Evolutionary conservation across 2,797 vertebrate genomes (phyloP).

Genomic region (Erithacus rubecula): DNA sequence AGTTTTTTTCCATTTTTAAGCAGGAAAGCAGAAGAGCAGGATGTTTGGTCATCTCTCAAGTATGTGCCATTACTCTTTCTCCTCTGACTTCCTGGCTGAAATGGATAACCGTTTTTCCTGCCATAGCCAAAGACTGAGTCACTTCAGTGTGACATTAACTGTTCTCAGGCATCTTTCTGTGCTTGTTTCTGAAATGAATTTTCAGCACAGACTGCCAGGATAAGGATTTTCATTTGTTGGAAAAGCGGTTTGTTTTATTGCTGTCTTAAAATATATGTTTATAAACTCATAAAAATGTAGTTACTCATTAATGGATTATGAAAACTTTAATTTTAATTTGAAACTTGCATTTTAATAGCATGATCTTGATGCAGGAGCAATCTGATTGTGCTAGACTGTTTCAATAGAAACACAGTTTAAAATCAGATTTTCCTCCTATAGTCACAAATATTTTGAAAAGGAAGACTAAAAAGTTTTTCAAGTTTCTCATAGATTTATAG

Average conservation of each 20-base stretch:
- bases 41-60: background rate
- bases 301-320: background rate
- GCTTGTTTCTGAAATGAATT: background rate
- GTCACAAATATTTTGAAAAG: background rate
- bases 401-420: background rate
- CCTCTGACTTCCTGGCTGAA: background rate
- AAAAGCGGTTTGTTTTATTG: background rate
- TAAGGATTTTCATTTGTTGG: background rate
- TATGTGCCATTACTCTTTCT: background rate
- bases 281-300: background rate
- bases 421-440: background rate
- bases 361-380: background rate
- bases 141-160: background rate
- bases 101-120: background rate
- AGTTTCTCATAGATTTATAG: background rate
- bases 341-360: background rate
- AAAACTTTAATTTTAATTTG: background rate
- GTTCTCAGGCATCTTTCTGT: background rate
- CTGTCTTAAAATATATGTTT: background rate
- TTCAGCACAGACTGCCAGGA: background rate
- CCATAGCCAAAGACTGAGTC: background rate
- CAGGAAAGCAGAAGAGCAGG: background rate
- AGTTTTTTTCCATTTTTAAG: background rate
- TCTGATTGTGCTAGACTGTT: background rate
- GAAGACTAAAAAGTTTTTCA: background rate